Base-by-base conservation (phyloP, 2,113 vertebrate genomes). In the Benitochromis conjunctus region DNA sequence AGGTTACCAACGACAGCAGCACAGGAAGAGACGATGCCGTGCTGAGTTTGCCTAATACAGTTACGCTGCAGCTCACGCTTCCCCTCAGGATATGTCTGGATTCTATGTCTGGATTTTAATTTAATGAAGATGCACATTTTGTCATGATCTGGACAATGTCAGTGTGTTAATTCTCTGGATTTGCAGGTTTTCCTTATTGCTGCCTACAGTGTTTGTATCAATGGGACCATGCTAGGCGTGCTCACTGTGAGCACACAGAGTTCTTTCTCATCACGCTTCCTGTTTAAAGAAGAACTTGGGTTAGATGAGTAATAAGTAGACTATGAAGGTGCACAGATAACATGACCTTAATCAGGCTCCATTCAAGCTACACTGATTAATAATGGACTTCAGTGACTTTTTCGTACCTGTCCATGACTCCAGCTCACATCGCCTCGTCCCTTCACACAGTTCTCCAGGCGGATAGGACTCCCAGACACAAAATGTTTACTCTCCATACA, bases 401-500 rank as follows among this genome's bases (percentile, higher is more conserved):
- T 26, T 1, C 12, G 92, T 92, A 99, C 99, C 97, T 99, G 99
- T 85, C 98, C 96, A 0, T 96, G 98, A 81, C 96, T 97, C 98
- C 98, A 99, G 1, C 96, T 95, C 1, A 96, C 94, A 54, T 98
- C 97, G 5, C 95, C 97, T 4, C 95, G 96, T 5, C 96, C 97
- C 91, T 97, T 98, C 80, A 97, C 91, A 0, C 99, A 99, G 82
- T 55, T 96, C 91, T 99, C 99, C 94, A 99, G 94, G 6, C 97
- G 96, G 85, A 99, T 94, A 0, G 96, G 96, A n/a, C 97, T 97
- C 29, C 99, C 98, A 2, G 97, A 96, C 8, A 96, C 92, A 51
- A 98, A 97, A 1, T 98, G 98, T 82, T 99, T 99, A 0, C 96
- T 98, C 92, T 99, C 98, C 87, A 97, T 89, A 58, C 99, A 99